Evolutionary conservation across 1,140 invertebrate genomes (phyloP).

Genomic region (Drosophila sp.): DNA sequence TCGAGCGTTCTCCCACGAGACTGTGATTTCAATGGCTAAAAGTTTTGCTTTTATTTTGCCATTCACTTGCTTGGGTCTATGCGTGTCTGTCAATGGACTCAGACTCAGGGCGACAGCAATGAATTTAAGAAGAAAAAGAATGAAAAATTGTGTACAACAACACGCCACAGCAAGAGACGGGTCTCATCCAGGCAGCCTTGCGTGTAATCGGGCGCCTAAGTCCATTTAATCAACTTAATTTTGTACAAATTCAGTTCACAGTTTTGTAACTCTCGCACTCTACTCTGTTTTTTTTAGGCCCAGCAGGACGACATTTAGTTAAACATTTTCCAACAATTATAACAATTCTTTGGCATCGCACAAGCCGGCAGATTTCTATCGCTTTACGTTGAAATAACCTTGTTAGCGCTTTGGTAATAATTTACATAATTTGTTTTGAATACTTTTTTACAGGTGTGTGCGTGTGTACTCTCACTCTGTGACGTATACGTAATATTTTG

Average conservation of each 20-base stretch:
- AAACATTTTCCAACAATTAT: slow-evolving; percentile 63
- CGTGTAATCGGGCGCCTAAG: slow-evolving; percentile 77
- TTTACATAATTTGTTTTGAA: slow-evolving; percentile 75
- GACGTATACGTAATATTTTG: slow-evolving; percentile 5
- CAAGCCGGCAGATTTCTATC: slow-evolving; percentile 56
- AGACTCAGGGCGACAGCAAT: slow-evolving; percentile 41
- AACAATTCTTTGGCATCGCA: slow-evolving; percentile 12
- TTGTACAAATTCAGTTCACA: slow-evolving; percentile 69
- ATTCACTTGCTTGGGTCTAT: slow-evolving; percentile 30
- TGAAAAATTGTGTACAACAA: slow-evolving; percentile 62
- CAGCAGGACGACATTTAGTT: slow-evolving; percentile 63
- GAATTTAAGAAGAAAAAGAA: slow-evolving; percentile 48
- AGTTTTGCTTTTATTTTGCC: slow-evolving; percentile 50
- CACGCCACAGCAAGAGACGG: slow-evolving; percentile 26
- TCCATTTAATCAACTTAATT: slow-evolving; percentile 81
- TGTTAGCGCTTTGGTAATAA: slow-evolving; percentile 68
- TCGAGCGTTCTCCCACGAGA: slow-evolving; percentile 56
- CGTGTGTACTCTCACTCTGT: slow-evolving; percentile 22
- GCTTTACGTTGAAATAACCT: slow-evolving; percentile 61
- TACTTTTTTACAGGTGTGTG: slow-evolving; percentile 36
- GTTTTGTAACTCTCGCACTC: not conserved
- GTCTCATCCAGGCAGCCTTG: slow-evolving; percentile 52
- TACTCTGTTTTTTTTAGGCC: slow-evolving; percentile 34
- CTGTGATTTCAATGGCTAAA: slow-evolving; percentile 69
- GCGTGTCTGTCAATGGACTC: slow-evolving; percentile 37